phyloP scores from a whole-genome alignment of 2,888 invertebrate genomes.

The Silvanus unidentatus region DNA sequence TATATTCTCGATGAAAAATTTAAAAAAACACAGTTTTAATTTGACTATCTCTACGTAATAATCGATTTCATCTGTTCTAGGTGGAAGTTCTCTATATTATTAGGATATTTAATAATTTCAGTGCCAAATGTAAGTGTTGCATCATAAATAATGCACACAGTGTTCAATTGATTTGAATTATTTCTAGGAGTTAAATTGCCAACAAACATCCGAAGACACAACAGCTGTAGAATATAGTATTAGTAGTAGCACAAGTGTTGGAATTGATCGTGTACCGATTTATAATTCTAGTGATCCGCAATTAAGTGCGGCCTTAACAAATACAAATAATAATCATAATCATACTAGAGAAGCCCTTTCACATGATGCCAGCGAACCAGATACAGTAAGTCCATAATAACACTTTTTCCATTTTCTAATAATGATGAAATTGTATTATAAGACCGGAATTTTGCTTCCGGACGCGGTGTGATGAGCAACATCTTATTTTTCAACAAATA shows the following conservation, averaged over 20 bases:
- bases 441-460: too few species aligned
- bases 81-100: conserved; percentile 26
- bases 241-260: conserved; percentile 41
- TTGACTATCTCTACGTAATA: background rate
- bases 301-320: conserved; percentile 9
- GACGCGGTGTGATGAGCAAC: too few species aligned
- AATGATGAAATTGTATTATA: too few species aligned
- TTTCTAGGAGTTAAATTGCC: conserved; percentile 10
- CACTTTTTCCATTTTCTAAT: conserved; percentile 1
- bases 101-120: conserved; percentile 21
- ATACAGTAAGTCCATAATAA: conserved; percentile 57
- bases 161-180: too few species aligned
- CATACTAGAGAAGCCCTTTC: conserved; percentile 64
- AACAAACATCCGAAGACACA: conserved; percentile 30
- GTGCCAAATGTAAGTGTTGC: conserved; percentile 28
- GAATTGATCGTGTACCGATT: conserved; percentile 11
- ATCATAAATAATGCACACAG: background rate
- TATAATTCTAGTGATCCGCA: conserved; percentile 1
- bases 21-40: too few species aligned
- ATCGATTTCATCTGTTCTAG: conserved; percentile 25
- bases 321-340: too few species aligned
- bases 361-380: conserved; percentile 70
- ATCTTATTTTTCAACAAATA: too few species aligned
- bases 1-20: too few species aligned
- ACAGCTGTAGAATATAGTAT: conserved; percentile 42